Conservation (phyloP, 1,140 invertebrate species). For the Drosophila tsacasi region DNA sequence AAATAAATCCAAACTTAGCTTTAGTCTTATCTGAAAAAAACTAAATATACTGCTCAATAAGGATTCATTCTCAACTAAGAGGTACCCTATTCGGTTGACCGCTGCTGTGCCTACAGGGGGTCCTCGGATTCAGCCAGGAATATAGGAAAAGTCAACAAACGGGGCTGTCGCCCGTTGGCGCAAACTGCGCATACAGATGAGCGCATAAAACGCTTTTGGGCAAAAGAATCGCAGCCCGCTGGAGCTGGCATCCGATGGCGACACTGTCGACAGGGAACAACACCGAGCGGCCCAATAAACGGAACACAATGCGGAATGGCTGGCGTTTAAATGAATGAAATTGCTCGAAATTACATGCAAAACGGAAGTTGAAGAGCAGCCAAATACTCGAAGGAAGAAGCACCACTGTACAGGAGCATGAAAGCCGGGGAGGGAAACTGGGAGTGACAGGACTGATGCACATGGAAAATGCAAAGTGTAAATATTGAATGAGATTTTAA, state of each 20-base stretch:
- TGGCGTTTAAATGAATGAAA: conserved; percentile 77
- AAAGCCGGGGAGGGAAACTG: neutral
- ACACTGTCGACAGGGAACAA: conserved; percentile 9
- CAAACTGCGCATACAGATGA: conserved; percentile 62
- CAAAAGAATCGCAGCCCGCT: conserved; percentile 25
- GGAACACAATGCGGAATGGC: conserved; percentile 60
- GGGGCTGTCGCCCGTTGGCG: conserved; percentile 48
- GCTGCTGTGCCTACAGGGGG: conserved; percentile 13
- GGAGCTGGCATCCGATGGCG: conserved; percentile 18
- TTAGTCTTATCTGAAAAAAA: neutral
- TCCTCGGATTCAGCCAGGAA: conserved; percentile 25
- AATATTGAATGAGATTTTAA: conserved; percentile 80
- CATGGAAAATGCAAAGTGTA: conserved; percentile 70
- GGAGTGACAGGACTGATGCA: conserved; percentile 56
- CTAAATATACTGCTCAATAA: neutral
- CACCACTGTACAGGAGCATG: neutral
- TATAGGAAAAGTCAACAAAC: conserved; percentile 64
- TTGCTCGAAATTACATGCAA: conserved; percentile 73
- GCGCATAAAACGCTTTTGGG: conserved; percentile 68
- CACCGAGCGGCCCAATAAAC: conserved; percentile 52
- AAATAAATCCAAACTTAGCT: neutral
- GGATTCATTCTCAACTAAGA: neutral
- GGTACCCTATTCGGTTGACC: neutral
- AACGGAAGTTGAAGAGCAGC: conserved; percentile 63
- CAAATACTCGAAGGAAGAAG: conserved; percentile 44